phyloP scores from a whole-genome alignment of 2,113 vertebrate genomes.

The Prunella fulvescens region DNA sequence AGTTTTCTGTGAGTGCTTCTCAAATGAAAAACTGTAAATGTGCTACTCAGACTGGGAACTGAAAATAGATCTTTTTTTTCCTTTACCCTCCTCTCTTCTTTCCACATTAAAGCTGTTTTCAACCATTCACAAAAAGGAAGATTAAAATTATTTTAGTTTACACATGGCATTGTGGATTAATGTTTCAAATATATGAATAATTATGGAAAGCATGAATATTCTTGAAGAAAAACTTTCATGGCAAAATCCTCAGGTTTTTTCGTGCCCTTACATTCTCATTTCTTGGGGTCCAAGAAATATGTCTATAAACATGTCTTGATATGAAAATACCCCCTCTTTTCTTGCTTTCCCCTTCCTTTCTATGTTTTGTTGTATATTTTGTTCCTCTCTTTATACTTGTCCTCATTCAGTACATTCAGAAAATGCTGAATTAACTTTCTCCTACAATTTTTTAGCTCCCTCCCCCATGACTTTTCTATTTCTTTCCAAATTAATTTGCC shows the following conservation, averaged over 20 bases:
- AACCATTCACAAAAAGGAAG: neutral
- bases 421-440: constrained; percentile 40
- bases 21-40: neutral
- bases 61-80: neutral
- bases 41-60: neutral
- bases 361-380: neutral
- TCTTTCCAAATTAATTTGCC: constrained; percentile 60
- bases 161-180: neutral
- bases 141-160: neutral
- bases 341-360: neutral
- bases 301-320: neutral
- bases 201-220: neutral
- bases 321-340: neutral
- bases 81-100: neutral
- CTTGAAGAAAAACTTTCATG: neutral
- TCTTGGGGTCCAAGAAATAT: neutral
- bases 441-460: neutral
- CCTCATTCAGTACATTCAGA: neutral
- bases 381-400: neutral
- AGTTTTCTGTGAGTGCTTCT: neutral
- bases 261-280: neutral
- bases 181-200: neutral
- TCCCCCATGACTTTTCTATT: constrained; percentile 4
- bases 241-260: neutral
- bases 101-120: neutral